These are phyloP conservation scores for Erinaceus europaeus DNA, from an alignment of 2,113 vertebrate genomes.

Conservation along the genomic window DNA sequence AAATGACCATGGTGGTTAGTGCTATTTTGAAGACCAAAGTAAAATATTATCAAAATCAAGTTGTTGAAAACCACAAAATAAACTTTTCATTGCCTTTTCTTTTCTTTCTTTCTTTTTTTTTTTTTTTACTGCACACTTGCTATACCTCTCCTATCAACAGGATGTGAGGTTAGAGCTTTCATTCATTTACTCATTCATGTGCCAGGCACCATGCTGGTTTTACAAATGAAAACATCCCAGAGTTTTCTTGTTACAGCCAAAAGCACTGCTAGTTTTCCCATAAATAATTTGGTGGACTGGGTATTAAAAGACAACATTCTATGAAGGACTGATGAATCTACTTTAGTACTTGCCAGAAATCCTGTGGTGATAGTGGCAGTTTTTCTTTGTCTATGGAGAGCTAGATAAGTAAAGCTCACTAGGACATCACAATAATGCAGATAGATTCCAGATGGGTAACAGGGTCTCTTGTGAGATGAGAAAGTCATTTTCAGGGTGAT, in stretches of 20 bases:
- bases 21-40: conserved; percentile 40
- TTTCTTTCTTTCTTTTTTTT: neutral
- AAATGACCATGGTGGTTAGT: conserved; percentile 39
- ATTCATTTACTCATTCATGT: neutral
- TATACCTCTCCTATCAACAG: neutral
- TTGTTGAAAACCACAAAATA: neutral
- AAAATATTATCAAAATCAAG: neutral
- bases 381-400: neutral
- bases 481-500: neutral
- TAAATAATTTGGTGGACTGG: conserved; percentile 1
- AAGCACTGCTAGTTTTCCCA: neutral
- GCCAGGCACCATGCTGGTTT: neutral
- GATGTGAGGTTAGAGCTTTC: neutral
- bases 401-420: neutral
- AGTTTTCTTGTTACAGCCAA: neutral
- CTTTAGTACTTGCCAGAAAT: neutral
- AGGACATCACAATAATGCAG: neutral
- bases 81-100: neutral
- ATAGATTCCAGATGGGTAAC: no score
- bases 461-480: no score
- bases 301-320: neutral
- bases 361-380: neutral
- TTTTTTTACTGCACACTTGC: neutral
- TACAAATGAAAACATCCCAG: neutral
- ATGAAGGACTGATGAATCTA: neutral